Conservation (phyloP, 2,888 invertebrate species). For the Macrosiphum euphorbiae region DNA sequence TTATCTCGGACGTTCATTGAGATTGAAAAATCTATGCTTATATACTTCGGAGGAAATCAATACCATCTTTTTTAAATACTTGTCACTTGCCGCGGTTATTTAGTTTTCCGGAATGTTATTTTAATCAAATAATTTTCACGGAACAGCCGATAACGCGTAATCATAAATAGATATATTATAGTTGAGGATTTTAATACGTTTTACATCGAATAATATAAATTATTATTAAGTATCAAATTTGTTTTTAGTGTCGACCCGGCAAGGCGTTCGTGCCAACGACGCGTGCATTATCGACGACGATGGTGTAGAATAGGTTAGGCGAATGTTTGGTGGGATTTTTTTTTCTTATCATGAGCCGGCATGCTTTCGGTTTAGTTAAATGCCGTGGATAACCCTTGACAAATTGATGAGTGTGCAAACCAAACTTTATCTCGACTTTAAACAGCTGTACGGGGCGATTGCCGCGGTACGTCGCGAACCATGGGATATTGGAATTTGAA, state of each 20-base stretch:
- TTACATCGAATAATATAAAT: background rate
- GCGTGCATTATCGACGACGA: background rate
- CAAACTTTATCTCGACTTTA: background rate
- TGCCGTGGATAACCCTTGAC: background rate
- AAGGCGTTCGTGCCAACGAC: background rate
- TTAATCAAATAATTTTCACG: slow-evolving; percentile 17
- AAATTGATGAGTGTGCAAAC: background rate
- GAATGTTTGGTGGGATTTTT: background rate
- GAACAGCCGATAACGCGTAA: background rate
- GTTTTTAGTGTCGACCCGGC: background rate
- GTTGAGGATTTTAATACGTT: background rate
- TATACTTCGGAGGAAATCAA: background rate
- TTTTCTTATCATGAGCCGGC: background rate
- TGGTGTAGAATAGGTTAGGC: background rate
- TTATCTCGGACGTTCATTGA: background rate
- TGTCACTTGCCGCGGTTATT: background rate
- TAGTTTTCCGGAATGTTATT: slow-evolving; percentile 18
- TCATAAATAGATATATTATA: background rate
- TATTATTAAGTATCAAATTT: background rate
- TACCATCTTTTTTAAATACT: background rate
- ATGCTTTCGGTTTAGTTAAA: background rate
- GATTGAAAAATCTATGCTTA: background rate
- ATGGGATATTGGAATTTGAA: background rate
- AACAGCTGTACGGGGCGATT: background rate
- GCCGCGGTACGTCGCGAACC: background rate